Evolutionary conservation across 2,888 invertebrate genomes (phyloP).

Genomic region (Tenthredo scrophulariae): DNA sequence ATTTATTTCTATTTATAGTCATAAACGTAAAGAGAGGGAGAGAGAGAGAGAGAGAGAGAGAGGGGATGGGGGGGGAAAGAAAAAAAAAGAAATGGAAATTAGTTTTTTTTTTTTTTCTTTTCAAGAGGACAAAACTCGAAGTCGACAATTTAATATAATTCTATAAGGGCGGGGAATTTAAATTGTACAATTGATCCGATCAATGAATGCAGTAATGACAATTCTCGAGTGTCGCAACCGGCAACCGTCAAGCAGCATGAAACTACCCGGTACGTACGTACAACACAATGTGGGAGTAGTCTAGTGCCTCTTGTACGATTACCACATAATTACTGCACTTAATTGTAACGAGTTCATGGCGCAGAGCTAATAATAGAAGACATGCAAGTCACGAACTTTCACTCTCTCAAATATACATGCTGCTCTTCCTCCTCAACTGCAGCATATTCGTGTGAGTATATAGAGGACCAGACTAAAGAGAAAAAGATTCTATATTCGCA

Average conservation of each 20-base stretch:
- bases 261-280: background rate
- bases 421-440: background rate
- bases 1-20: background rate
- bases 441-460: background rate
- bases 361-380: conserved; percentile 34
- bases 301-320: conserved; percentile 13
- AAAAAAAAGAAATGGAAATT: background rate
- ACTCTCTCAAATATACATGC: background rate
- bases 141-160: background rate
- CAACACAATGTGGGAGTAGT: background rate
- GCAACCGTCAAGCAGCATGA: background rate
- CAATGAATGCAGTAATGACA: background rate
- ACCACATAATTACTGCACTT: conserved; percentile 43
- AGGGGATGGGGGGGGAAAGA: too few species aligned
- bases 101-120: background rate
- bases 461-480: background rate
- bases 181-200: background rate
- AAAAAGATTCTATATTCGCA: background rate
- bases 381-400: conserved; percentile 18
- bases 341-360: conserved; percentile 46
- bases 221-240: background rate
- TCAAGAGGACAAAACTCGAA: background rate
- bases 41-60: background rate
- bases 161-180: background rate
- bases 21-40: background rate